Percentiles rank a stretch among this genome's conserved stretches.
Evolutionary conservation across 1,140 invertebrate genomes (phyloP).

Genomic region (Drosophila equinoxialis): DNA sequence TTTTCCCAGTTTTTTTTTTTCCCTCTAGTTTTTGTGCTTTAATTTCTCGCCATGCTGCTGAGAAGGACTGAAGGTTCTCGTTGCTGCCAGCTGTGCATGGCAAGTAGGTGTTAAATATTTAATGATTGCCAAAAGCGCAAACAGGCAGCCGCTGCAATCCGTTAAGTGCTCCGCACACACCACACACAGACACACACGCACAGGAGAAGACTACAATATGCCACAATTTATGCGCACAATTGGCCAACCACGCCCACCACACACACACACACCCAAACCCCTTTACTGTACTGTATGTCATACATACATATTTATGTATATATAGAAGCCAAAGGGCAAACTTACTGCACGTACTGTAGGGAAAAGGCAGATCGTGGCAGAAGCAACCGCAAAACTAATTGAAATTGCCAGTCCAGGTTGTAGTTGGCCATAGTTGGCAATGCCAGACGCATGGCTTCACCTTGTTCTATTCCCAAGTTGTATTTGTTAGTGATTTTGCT

Average conservation of each 20-base stretch:
- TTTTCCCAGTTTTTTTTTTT: neutral
- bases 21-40: neutral
- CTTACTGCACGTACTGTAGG: conserved; percentile 21
- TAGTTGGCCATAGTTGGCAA: conserved; percentile 7
- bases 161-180: conserved; percentile 57
- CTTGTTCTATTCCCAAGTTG: too few relatives aligned
- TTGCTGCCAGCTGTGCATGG: conserved; percentile 47
- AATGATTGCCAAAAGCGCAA: conserved; percentile 63
- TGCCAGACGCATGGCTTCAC: neutral
- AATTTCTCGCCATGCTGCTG: neutral
- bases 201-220: conserved; percentile 52
- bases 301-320: neutral
- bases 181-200: neutral
- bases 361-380: conserved; percentile 26
- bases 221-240: conserved; percentile 60
- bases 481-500: too few relatives aligned
- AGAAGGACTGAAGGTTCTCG: conserved; percentile 23
- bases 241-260: conserved; percentile 50
- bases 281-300: neutral
- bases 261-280: neutral
- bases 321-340: conserved; percentile 19
- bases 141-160: conserved; percentile 50
- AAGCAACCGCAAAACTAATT: conserved; percentile 53
- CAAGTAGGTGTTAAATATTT: conserved; percentile 72
- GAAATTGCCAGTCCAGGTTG: conserved; percentile 49